phyloP scores from a whole-genome alignment of 2,113 vertebrate genomes.

The Nestor notabilis region DNA sequence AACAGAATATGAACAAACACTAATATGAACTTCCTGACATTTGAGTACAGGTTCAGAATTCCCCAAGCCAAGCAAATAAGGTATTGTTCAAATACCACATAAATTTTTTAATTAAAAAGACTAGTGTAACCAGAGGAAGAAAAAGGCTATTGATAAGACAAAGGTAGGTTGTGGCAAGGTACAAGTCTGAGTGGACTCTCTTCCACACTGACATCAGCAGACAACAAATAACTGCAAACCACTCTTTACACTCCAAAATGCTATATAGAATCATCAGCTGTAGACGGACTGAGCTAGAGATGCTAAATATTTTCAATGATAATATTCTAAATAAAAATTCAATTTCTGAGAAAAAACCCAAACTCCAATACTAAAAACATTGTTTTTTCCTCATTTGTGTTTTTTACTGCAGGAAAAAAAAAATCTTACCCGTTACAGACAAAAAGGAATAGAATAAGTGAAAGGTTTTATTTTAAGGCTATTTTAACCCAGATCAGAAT shows the following conservation, averaged over 20 bases:
- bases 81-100: not conserved
- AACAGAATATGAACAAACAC: not conserved
- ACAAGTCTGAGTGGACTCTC: not conserved
- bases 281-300: not conserved
- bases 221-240: not conserved
- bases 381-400: not conserved
- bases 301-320: not conserved
- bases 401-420: not conserved
- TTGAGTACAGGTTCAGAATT: not conserved
- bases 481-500: not conserved
- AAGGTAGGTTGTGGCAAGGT: not conserved
- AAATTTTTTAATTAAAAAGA: not conserved
- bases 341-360: not conserved
- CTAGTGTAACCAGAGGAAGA: not conserved
- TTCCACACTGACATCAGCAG: not conserved
- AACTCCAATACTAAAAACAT: not conserved
- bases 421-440: not conserved
- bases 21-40: not conserved
- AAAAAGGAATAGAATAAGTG: not conserved
- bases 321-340: not conserved
- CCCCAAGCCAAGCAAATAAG: not conserved
- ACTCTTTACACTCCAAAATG: not conserved
- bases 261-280: not conserved
- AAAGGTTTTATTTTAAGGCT: not conserved
- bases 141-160: not conserved